Evolutionary conservation across 1,140 invertebrate species (phyloP), one percentile per base, ranked within the genome.

Genomic region (Drosophila aff.): DNA sequence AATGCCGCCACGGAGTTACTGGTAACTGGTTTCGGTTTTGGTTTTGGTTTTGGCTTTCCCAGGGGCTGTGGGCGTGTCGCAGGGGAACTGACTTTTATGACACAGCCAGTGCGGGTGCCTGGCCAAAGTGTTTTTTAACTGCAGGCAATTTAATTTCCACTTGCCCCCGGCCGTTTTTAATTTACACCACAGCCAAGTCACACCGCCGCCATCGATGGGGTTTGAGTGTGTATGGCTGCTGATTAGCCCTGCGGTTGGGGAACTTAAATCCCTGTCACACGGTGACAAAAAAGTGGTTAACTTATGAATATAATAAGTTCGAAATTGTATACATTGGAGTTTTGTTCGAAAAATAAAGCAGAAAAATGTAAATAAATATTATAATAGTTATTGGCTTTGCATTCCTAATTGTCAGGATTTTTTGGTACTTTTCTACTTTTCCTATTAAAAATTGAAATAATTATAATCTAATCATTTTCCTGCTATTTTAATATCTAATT

Each of bases 111-210:
- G 62, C 38, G 81, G 69, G 69, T 68, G 64, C 31, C 64, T 38
- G 61, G 61, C 55, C 60, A 75, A 91, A 91, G 81, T 87, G 87
- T 76, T 82, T 75, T 87, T 82, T 84, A 89, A 91, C 89, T 91
- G 83, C 81, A 89, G 89, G 89, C 89, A 91, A 91, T 89, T 91
- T 79, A 81, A 91, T 89, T 91, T 91, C 71, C 67, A 64, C 40
- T 68, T 71, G 66, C 68, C 67, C 46, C 38, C 47, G 78, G 74
- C 44, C 67, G 63, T 41, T 76, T 85, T 85, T 76, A 90, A 86
- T 86, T 82, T 82, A 36, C 50, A 81, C 43, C 60, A 61, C 79
- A 43, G n/a, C 62, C 47, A 43, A 36, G 52, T 38, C 16, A 47
- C 64, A 49, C 59, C 49, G 65, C 80, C 53, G 63, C 81, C 59